Conservation (phyloP, 2,888 invertebrate species). For the Erebia ligea region DNA sequence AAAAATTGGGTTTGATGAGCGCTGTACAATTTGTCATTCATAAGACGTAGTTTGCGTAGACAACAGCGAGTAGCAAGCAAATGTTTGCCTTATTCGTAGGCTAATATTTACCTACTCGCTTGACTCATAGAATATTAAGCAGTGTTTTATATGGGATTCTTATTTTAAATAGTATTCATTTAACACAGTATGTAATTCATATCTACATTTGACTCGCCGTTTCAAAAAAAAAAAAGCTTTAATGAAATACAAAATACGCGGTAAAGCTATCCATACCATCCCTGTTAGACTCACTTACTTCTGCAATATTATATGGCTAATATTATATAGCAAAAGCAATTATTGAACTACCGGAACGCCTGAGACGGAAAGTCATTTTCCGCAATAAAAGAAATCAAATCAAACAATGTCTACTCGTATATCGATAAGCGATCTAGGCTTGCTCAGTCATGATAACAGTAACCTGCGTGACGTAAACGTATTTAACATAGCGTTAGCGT, state of each 20-base stretch:
- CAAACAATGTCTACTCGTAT: conserved; percentile 14
- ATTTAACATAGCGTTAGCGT: background rate
- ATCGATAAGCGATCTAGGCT: conserved; percentile 27
- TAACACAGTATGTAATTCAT: no score
- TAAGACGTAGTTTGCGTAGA: no score
- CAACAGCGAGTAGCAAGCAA: background rate
- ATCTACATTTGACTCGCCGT: no score
- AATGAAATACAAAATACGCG: no score
- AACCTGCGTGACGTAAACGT: background rate
- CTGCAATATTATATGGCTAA: no score
- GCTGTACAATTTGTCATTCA: background rate
- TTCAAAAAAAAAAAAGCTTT: no score
- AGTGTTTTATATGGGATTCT: background rate
- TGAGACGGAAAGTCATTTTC: background rate
- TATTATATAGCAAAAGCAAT: no score
- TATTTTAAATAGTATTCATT: no score
- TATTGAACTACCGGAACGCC: background rate
- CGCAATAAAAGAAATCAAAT: conserved; percentile 3
- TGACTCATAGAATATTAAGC: background rate
- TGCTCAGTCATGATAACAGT: conserved; percentile 3
- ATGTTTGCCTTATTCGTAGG: background rate
- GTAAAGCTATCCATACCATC: no score
- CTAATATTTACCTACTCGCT: no score
- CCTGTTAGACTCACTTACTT: no score
- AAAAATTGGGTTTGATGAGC: background rate